A percentile compares a stretch with the other conserved stretches of the same genome.
phyloP scores from a whole-genome alignment of 2,113 vertebrate species.

The Candoia aspera region DNA sequence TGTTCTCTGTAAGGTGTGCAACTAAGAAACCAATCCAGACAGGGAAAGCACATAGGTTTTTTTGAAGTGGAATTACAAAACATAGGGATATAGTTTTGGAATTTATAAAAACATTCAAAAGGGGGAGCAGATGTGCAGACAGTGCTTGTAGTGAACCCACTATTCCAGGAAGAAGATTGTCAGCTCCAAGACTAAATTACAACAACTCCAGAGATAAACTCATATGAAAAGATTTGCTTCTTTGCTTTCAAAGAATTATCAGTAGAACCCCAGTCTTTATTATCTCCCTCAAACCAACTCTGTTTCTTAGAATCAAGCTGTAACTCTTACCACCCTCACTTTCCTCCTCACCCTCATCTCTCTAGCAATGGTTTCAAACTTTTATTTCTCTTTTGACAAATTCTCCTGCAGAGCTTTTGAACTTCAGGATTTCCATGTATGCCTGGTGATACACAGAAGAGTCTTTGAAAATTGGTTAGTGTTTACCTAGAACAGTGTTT shows the following conservation, averaged over 20 bases:
- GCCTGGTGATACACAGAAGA: not conserved
- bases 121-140: not conserved
- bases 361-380: not conserved
- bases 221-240: not conserved
- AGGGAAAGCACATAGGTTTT: not conserved
- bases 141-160: not conserved
- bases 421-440: not conserved
- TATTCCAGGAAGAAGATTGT: not conserved
- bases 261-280: not conserved
- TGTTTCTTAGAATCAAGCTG: not conserved
- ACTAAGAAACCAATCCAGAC: not conserved
- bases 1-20: not conserved
- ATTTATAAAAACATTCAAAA: not conserved
- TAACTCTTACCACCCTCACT: not conserved
- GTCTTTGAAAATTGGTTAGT: not conserved
- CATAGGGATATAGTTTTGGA: not conserved
- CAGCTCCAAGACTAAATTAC: not conserved
- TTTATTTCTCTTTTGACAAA: not conserved
- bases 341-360: not conserved
- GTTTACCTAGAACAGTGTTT: not conserved
- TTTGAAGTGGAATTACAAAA: not conserved
- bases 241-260: slow-evolving; percentile 16
- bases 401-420: not conserved
- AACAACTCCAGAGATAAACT: not conserved
- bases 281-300: not conserved